These are phyloP conservation scores for Lissonota sp. DNA, from an alignment of 2,888 invertebrate species.

Conservation along the genomic window DNA sequence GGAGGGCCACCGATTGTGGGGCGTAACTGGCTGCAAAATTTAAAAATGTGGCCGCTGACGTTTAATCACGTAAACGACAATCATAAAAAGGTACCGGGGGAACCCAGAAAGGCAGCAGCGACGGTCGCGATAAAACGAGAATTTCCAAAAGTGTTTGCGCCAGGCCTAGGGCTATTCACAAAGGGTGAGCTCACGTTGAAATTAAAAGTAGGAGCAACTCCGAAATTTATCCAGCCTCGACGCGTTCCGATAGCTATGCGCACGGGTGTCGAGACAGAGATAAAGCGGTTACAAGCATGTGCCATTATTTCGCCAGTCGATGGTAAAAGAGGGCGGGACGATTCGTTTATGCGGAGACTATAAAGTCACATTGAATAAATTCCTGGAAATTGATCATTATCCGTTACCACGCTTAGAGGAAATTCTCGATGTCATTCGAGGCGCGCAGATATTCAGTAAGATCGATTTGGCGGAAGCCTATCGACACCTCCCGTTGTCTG, in stretches of 20 bases:
- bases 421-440: constrained; percentile 58
- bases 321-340: constrained; percentile 66
- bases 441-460: constrained; percentile 72
- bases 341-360: constrained; percentile 74
- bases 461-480: constrained; percentile 79
- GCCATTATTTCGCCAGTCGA: constrained; percentile 67
- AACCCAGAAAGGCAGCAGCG: not conserved
- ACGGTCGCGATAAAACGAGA: constrained; percentile 15
- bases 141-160: constrained; percentile 40
- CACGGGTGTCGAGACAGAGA: not conserved
- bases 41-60: constrained; percentile 20
- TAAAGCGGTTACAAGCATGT: not conserved
- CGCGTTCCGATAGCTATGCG: constrained; percentile 7
- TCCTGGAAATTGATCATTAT: constrained; percentile 55
- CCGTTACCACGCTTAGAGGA: constrained; percentile 66
- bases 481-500: constrained; percentile 74
- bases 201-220: constrained; percentile 55
- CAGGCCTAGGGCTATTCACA: constrained; percentile 35
- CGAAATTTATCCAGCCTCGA: constrained; percentile 63
- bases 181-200: constrained; percentile 39
- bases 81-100: not conserved
- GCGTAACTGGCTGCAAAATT: constrained; percentile 14
- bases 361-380: constrained; percentile 66
- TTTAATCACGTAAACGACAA: constrained; percentile 28
- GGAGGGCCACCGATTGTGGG: constrained; percentile 31